These are phyloP conservation scores for Clunio marinus DNA, from an alignment of 2,888 invertebrate species.

Conservation along the genomic window DNA sequence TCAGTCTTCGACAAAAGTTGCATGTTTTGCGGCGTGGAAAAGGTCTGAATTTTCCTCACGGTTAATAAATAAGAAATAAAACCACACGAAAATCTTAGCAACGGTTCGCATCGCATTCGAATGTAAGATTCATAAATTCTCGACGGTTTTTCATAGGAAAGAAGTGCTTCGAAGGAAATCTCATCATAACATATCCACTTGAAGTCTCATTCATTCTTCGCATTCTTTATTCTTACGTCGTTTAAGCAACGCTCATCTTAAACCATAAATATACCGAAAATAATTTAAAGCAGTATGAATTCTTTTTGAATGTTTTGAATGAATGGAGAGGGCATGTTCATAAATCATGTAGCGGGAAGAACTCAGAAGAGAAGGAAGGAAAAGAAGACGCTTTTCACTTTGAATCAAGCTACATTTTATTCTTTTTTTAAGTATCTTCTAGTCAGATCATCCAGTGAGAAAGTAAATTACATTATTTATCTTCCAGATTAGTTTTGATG, in stretches of 20 bases:
- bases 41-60: not conserved
- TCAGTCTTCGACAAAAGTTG: not conserved
- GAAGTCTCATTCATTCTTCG: not conserved
- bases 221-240: no score
- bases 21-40: not conserved
- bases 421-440: no score
- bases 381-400: no score
- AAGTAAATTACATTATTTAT: no score
- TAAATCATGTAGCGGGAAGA: no score
- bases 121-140: not conserved
- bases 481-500: no score
- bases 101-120: not conserved
- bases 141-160: not conserved
- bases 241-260: not conserved
- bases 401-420: no score
- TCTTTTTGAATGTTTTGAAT: no score
- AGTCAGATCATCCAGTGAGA: no score
- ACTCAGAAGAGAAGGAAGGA: no score
- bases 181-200: no score
- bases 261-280: slow-evolving; percentile 14
- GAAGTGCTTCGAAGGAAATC: not conserved
- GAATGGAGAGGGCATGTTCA: no score
- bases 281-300: not conserved
- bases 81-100: slow-evolving; percentile 13
- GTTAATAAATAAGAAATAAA: slow-evolving; percentile 12